These are phyloP conservation scores for Pan paniscus DNA, from an alignment of 2,113 vertebrate genomes.

Conservation along the genomic window DNA sequence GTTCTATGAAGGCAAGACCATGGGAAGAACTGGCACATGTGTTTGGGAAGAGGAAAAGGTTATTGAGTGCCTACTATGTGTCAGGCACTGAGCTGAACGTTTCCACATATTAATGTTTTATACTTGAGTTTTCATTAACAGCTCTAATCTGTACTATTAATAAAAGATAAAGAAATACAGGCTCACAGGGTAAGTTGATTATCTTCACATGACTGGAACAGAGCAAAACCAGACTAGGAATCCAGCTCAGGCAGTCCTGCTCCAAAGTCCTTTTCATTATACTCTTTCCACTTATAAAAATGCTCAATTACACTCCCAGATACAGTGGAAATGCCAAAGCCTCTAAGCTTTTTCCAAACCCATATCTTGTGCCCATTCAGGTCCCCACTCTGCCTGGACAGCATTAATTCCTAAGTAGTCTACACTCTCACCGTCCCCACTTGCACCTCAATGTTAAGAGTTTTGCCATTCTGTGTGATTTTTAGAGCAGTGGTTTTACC, in stretches of 20 bases:
- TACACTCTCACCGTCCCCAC: not conserved
- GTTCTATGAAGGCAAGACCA: not conserved
- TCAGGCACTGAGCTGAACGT: not conserved
- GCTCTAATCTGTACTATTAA: not conserved
- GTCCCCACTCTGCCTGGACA: not conserved
- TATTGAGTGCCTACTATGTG: not conserved
- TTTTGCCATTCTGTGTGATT: not conserved
- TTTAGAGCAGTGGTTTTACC: not conserved
- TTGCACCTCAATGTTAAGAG: not conserved
- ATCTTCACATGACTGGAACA: not conserved
- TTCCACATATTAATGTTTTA: not conserved
- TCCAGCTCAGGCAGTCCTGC: not conserved
- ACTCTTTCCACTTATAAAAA: not conserved
- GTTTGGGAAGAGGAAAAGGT: not conserved
- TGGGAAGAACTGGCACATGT: not conserved
- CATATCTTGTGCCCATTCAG: no score
- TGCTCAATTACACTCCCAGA: not conserved
- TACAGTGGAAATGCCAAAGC: no score
- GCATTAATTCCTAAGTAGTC: not conserved
- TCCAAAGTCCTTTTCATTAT: not conserved
- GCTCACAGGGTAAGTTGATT: not conserved
- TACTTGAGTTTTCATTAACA: not conserved
- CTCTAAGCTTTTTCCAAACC: not conserved
- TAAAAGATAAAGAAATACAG: not conserved
- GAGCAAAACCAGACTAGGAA: not conserved